Percentiles rank a stretch among this genome's conserved stretches.
phyloP scores from a whole-genome alignment of 1,140 invertebrate species.

The Drosophila melanica region DNA sequence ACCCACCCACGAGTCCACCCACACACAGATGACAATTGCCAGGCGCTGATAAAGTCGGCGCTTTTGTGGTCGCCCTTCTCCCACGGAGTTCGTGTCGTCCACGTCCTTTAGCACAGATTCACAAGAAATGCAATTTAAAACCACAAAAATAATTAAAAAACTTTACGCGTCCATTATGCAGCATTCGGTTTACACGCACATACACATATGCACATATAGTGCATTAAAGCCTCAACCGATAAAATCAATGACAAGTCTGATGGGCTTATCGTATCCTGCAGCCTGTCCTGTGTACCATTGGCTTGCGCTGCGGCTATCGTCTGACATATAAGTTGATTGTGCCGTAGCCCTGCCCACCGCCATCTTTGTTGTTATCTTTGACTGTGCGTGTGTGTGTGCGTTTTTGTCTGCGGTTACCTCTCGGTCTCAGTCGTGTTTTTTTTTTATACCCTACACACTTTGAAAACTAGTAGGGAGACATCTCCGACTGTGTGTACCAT shows the following conservation, averaged over 20 bases:
- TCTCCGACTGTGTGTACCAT: too few species aligned
- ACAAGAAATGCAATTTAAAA: conserved; percentile 69
- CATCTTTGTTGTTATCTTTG: conserved; percentile 10
- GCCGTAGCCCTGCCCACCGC: conserved; percentile 18
- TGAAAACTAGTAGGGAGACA: too few species aligned
- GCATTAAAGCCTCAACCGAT: conserved; percentile 56
- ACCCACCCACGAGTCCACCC: not conserved
- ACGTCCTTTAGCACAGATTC: conserved; percentile 20
- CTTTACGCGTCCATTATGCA: conserved; percentile 57
- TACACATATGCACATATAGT: conserved; percentile 5
- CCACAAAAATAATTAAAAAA: conserved; percentile 82
- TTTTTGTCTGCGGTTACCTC: conserved; percentile 23
- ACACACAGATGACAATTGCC: conserved; percentile 65
- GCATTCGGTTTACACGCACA: conserved; percentile 11
- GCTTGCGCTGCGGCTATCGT: conserved; percentile 20
- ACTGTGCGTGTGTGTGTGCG: not conserved
- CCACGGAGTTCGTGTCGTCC: conserved; percentile 27
- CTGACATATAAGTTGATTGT: conserved; percentile 43
- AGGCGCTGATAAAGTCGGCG: conserved; percentile 65
- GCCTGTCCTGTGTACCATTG: conserved; percentile 23
- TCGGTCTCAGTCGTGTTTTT: conserved; percentile 4
- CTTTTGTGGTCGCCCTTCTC: conserved; percentile 59
- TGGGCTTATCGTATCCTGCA: conserved; percentile 36
- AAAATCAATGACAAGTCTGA: conserved; percentile 67
- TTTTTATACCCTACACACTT: not conserved